Percentiles rank a stretch among this genome's conserved stretches.
Evolutionary conservation across 2,113 vertebrate species (phyloP).

Genomic region (Pantherophis guttatus): DNA sequence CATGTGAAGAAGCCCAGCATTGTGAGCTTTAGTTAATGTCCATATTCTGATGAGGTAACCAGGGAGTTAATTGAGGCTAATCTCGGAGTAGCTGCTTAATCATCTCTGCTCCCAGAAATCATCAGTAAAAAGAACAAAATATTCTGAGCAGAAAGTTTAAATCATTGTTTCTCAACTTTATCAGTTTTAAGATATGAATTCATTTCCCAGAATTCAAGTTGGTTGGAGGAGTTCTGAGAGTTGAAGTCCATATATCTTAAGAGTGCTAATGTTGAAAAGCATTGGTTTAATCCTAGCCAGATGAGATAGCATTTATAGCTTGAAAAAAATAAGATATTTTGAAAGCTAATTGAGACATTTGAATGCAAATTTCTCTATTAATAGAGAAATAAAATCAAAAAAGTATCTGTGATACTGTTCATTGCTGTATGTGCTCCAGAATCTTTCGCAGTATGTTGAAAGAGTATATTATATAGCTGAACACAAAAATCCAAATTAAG

Average conservation of each 20-base stretch:
- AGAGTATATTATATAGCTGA: not conserved
- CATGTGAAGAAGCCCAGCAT: not conserved
- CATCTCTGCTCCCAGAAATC: not conserved
- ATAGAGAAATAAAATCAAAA: not conserved
- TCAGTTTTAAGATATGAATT: not conserved
- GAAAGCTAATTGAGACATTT: not conserved
- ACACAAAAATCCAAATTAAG: not conserved
- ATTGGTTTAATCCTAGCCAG: not conserved
- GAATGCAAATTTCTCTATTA: not conserved
- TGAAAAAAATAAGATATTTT: not conserved
- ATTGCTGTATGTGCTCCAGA: not conserved
- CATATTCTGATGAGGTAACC: not conserved
- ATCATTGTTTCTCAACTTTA: not conserved
- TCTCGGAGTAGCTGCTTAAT: not conserved
- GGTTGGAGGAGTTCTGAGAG: not conserved
- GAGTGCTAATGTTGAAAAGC: not conserved
- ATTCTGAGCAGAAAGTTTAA: not conserved
- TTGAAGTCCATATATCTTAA: not conserved
- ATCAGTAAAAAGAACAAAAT: not conserved
- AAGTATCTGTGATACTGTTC: not conserved
- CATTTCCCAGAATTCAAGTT: not conserved
- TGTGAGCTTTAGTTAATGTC: not conserved
- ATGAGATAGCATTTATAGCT: not conserved
- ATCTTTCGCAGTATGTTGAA: not conserved
- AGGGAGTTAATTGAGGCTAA: not conserved